Evolutionary conservation across 2,888 invertebrate species (phyloP).

Genomic region (Lissocephala sabroskyi): DNA sequence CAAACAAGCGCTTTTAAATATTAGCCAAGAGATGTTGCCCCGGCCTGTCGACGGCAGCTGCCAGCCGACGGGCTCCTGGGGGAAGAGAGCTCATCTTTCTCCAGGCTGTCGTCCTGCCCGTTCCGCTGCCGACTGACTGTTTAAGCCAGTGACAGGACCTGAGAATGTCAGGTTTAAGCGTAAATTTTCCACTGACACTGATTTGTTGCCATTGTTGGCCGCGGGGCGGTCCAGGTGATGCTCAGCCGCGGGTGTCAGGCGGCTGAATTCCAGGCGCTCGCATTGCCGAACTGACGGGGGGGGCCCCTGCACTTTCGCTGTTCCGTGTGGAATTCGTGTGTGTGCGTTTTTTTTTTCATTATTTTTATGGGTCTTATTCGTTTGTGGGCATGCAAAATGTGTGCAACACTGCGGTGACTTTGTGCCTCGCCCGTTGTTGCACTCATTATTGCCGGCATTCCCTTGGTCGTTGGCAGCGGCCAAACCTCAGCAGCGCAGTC

Average conservation of each 20-base stretch:
- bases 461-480: constrained; percentile 29
- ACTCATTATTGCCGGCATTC: constrained; percentile 39
- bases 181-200: constrained; percentile 40
- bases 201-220: constrained; percentile 30
- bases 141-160: constrained; percentile 4
- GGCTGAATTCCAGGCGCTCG: not conserved
- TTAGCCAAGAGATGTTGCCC: constrained; percentile 17
- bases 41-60: too few species aligned
- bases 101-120: not conserved
- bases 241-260: not conserved
- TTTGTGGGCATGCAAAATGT: constrained; percentile 1
- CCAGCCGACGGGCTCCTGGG: too few species aligned
- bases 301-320: not conserved
- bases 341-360: not conserved
- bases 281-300: not conserved
- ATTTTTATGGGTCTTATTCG: not conserved
- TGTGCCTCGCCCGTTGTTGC: constrained; percentile 19
- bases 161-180: constrained; percentile 21
- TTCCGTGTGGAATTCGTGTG: not conserved
- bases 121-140: not conserved
- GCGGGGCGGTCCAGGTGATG: too few species aligned
- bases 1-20: constrained; percentile 19
- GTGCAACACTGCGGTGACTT: constrained; percentile 1
- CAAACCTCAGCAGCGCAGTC: constrained; percentile 17
- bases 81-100: too few species aligned